Percentiles rank a stretch among this genome's conserved stretches.
Evolutionary conservation across 2,797 vertebrate species (phyloP).

Genomic region (Smutsia gigantea): DNA sequence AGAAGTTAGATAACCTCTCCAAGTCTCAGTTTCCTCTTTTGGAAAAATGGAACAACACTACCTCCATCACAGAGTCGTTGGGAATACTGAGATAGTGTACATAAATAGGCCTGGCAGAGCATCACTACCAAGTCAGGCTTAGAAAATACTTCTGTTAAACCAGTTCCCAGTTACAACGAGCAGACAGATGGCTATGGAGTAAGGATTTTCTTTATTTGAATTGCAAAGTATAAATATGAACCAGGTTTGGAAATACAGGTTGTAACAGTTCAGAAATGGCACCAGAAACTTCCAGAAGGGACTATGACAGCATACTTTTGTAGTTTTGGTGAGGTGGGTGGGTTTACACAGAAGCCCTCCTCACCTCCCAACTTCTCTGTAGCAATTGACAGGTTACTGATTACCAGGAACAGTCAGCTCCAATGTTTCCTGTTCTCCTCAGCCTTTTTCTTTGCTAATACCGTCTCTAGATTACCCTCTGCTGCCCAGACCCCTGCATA

Average conservation of each 20-base stretch:
- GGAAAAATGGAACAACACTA: conserved; percentile 6
- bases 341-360: conserved; percentile 48
- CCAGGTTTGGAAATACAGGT: conserved; percentile 75
- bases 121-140: conserved; percentile 1
- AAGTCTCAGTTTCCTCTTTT: conserved; percentile 37
- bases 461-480: conserved; percentile 50
- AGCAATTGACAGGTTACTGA: conserved; percentile 35
- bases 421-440: conserved; percentile 36
- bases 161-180: not conserved
- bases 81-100: not conserved
- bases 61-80: not conserved
- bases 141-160: conserved; percentile 41
- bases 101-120: not conserved
- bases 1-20: not conserved
- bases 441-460: conserved; percentile 2
- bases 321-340: conserved; percentile 48
- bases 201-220: conserved; percentile 73
- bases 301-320: conserved; percentile 58
- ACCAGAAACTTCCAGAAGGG: conserved; percentile 78
- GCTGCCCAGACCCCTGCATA: conserved; percentile 63
- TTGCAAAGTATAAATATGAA: conserved; percentile 81
- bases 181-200: conserved; percentile 26
- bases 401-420: conserved; percentile 53
- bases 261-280: conserved; percentile 80
- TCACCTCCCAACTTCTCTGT: conserved; percentile 41